Conservation (phyloP, 2,797 vertebrate genomes). For the Poecilia velifera region DNA sequence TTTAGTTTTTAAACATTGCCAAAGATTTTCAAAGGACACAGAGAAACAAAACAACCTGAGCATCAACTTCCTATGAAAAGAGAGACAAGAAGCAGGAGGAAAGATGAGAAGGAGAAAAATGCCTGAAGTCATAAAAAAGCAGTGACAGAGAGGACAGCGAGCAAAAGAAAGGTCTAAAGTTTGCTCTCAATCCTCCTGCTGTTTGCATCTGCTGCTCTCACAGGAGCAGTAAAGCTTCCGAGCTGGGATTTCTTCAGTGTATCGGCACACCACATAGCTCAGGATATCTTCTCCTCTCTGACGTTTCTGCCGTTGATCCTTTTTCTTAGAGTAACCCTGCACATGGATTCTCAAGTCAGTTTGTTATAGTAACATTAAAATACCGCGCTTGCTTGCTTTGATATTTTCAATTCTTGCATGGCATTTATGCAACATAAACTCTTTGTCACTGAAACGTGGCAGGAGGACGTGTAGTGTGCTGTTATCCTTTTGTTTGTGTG, state of each 20-base stretch:
- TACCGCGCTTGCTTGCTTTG: conserved; percentile 42
- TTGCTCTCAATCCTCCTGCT: conserved; percentile 58
- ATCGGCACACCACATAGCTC: conserved; percentile 54
- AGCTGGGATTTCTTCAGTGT: conserved; percentile 50
- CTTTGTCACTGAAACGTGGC: conserved; percentile 37
- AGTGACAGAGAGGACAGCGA: conserved; percentile 30
- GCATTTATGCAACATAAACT: conserved; percentile 45
- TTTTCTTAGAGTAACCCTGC: conserved; percentile 15
- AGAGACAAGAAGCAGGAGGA: neutral
- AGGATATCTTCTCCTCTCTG: conserved; percentile 25
- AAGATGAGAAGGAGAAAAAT: conserved; percentile 18
- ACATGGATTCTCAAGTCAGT: conserved; percentile 32
- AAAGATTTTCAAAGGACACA: neutral
- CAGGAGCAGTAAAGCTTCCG: conserved; percentile 59
- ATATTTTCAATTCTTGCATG: conserved; percentile 51
- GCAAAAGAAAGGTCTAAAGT: conserved; percentile 51
- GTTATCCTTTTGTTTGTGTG: conserved; percentile 21
- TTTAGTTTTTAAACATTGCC: too few species aligned
- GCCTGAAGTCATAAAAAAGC: conserved; percentile 31
- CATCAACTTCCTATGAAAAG: conserved; percentile 16
- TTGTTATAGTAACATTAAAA: conserved; percentile 43
- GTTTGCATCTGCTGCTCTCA: conserved; percentile 68
- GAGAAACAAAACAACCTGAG: conserved; percentile 10
- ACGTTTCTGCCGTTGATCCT: conserved; percentile 7
- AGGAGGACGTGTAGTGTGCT: conserved; percentile 19